A percentile compares a stretch with the other conserved stretches of the same genome.
Evolutionary conservation across 2,113 vertebrate genomes (phyloP).

Genomic region (Podarcis muralis): DNA sequence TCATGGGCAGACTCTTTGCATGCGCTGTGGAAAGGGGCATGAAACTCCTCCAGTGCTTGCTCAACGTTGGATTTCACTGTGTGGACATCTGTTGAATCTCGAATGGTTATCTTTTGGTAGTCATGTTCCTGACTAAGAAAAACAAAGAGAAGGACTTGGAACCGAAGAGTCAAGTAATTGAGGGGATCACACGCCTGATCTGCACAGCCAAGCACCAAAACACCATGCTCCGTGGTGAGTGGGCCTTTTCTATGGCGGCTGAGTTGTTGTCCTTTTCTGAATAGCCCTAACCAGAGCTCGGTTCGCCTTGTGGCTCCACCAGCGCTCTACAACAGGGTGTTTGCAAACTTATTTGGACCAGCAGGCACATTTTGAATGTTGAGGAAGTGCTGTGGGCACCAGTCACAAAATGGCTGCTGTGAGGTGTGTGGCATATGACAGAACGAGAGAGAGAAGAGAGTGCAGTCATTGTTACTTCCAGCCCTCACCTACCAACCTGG

Average conservation of each 20-base stretch:
- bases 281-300: too few species aligned
- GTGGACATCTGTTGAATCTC: not conserved
- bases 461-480: too few species aligned
- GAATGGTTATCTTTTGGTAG: constrained; percentile 57
- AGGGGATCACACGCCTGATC: constrained; percentile 91
- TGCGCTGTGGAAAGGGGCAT: not conserved
- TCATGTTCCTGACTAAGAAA: constrained; percentile 92
- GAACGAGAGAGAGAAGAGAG: too few species aligned
- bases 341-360: too few species aligned
- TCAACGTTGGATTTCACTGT: not conserved
- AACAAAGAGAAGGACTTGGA: constrained; percentile 90
- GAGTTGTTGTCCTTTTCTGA: not conserved
- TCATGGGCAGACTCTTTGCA: not conserved
- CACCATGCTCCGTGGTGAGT: constrained; percentile 88
- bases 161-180: constrained; percentile 90
- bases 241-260: not conserved
- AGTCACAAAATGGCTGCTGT: too few species aligned
- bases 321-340: not conserved
- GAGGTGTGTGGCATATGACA: too few species aligned
- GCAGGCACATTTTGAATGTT: too few species aligned
- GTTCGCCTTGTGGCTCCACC: not conserved
- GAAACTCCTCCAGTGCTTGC: not conserved
- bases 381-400: too few species aligned
- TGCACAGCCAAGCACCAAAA: constrained; percentile 93
- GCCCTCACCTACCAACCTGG: too few species aligned